These are phyloP conservation scores for Dallia pectoralis DNA, from an alignment of 2,797 vertebrate genomes.

Conservation along the genomic window DNA sequence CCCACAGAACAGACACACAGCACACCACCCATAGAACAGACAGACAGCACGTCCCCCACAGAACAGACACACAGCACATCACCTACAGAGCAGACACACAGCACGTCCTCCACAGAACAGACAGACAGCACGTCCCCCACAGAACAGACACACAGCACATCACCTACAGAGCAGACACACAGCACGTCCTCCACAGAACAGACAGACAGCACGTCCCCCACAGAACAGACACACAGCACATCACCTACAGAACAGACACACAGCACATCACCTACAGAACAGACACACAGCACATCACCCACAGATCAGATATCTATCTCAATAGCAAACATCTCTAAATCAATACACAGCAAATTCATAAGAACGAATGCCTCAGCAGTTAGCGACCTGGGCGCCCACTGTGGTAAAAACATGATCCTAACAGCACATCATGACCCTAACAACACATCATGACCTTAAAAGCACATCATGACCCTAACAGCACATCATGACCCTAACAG, in stretches of 20 bases:
- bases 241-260: too few relatives aligned
- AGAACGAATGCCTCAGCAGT: not conserved
- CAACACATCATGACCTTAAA: not conserved
- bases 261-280: not conserved
- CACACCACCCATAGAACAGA: too few relatives aligned
- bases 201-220: too few relatives aligned
- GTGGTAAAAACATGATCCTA: not conserved
- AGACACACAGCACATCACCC: not conserved
- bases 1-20: too few relatives aligned
- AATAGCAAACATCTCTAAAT: not conserved
- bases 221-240: not conserved
- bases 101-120: too few relatives aligned
- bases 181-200: too few relatives aligned
- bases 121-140: too few relatives aligned
- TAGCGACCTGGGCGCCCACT: not conserved
- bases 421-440: not conserved
- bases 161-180: too few relatives aligned
- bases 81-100: too few relatives aligned
- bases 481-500: conserved; percentile 1
- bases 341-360: not conserved
- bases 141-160: too few relatives aligned
- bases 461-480: conserved; percentile 1
- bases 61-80: too few relatives aligned
- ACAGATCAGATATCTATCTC: not conserved
- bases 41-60: too few relatives aligned